These are phyloP conservation scores for Typhlichthys eigenmanni DNA, from an alignment of 2,797 vertebrate genomes.

Conservation along the genomic window DNA sequence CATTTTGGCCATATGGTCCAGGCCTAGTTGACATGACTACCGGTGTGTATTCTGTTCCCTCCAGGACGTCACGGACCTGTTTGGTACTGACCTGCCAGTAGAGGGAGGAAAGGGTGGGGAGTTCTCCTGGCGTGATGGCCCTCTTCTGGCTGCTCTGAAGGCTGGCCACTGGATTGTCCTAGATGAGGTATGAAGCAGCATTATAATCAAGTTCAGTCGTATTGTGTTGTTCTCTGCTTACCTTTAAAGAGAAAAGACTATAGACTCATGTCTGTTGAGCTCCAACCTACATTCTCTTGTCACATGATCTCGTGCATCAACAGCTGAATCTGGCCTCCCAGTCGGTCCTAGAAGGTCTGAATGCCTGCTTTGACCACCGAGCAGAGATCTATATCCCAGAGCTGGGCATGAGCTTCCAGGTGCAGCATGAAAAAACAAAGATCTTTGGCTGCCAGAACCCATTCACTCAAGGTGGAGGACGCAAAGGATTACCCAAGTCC, in stretches of 20 bases:
- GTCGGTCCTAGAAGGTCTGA: conserved; percentile 94
- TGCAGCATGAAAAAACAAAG: conserved; percentile 92
- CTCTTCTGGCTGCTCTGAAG: conserved; percentile 90
- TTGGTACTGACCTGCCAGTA: conserved; percentile 96
- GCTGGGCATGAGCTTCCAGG: conserved; percentile 89
- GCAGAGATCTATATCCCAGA: conserved; percentile 95
- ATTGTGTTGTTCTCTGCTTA: not conserved
- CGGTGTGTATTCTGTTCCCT: not conserved
- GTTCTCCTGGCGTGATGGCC: conserved; percentile 96
- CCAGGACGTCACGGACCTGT: conserved; percentile 95
- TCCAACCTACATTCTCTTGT: not conserved
- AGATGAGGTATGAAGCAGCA: conserved; percentile 82
- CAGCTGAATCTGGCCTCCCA: conserved; percentile 97
- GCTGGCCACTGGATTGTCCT: conserved; percentile 95
- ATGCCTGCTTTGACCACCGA: conserved; percentile 96
- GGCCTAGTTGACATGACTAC: not conserved
- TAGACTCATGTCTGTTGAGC: too few species aligned
- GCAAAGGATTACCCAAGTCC: conserved; percentile 93
- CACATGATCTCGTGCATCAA: not conserved
- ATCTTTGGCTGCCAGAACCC: conserved; percentile 99
- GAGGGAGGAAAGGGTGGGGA: conserved; percentile 97
- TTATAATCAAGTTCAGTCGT: not conserved
- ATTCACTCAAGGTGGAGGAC: conserved; percentile 93
- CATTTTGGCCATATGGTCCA: too few species aligned
- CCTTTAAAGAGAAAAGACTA: too few species aligned